Percentiles rank a stretch among this genome's conserved stretches.
Conservation (phyloP, 1,140 invertebrate species). For the Papilio helenus region DNA sequence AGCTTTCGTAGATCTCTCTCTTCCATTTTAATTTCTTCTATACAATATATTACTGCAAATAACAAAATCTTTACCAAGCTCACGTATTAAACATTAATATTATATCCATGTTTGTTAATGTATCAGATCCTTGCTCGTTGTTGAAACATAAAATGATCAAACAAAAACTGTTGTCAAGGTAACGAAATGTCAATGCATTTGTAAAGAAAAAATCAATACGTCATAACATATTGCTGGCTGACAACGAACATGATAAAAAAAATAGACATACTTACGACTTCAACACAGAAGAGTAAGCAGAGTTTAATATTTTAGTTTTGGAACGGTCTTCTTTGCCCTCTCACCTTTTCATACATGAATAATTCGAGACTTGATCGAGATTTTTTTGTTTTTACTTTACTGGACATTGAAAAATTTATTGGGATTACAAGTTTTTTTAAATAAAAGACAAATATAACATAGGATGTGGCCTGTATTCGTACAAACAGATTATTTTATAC, state of each 20-base stretch:
- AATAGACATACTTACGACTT: neutral
- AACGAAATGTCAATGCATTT: slow-evolving; percentile 41
- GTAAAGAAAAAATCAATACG: slow-evolving; percentile 37
- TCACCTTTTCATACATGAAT: neutral
- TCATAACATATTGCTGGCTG: slow-evolving; percentile 23
- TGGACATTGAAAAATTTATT: neutral
- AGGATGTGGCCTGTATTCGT: slow-evolving; percentile 69
- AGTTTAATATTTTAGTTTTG: neutral
- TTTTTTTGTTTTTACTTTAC: too few species aligned
- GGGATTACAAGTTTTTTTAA: slow-evolving; percentile 23
- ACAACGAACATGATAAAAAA: neutral
- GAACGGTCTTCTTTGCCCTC: neutral
- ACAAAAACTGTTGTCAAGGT: slow-evolving; percentile 36
- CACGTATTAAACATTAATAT: neutral
- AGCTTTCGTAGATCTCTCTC: slow-evolving; percentile 73
- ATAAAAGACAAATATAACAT: slow-evolving; percentile 55
- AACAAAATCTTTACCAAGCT: neutral
- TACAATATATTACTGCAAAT: neutral
- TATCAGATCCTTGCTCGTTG: slow-evolving; percentile 12
- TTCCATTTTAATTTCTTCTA: slow-evolving; percentile 56
- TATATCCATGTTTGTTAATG: slow-evolving; percentile 5
- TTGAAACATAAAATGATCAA: slow-evolving; percentile 37
- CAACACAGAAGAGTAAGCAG: neutral
- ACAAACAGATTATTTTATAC: slow-evolving; percentile 66
- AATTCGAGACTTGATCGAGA: too few species aligned